Evolutionary conservation across 37 sponge, comb jelly and placozoan species (phyloP), one percentile per base, ranked within the genome.

Genomic region (Axinella damicornis): DNA sequence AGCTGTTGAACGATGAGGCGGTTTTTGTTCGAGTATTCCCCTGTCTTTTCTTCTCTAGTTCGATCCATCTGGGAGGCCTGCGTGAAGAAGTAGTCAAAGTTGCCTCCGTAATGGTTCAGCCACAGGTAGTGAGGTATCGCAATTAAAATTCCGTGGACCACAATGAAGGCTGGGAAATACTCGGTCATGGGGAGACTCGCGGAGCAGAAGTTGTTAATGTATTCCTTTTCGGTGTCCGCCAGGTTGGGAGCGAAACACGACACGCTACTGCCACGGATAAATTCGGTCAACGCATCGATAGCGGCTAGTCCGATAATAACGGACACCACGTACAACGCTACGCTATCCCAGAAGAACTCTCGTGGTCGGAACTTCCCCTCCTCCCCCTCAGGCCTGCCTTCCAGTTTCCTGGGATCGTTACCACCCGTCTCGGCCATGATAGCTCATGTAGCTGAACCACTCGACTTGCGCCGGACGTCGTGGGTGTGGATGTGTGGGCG

Each of bases 331-430:
- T 74, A 84, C 52, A 84, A 65, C 4, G 65, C 37, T 53, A 74
- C 65, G 9, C 65, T 60, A 52, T 84, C 84, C 84, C 84, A 84
- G 32, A 84, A 84, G 75, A 84, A 84, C 27, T 73, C 75, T 36
- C 75, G 57, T 15, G 57, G 18, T 18, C 18, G 57, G 57, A 18
- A 56, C 57, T 15, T 15, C 15, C 57, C 17, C 17, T 56, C 18
- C 18, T 56, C 57, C 2, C 63, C 63, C 5, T 61, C 63, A 6
- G n/a, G n/a, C 5, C 63, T 22, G 4, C 63, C 63, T 11, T 61
- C 63, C 63, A 61, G 27, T 2, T 11, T 14, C 63, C 27, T 61
- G 12, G 13, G 5, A 46, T 46, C 46, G 6, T 4, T 12, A 12
- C 46, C 46, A 76, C 77, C 68, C n/a, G n/a, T n/a, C n/a, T n/a